Base-by-base conservation (phyloP, 2,888 invertebrate genomes). In the Amphipoea oculea region DNA sequence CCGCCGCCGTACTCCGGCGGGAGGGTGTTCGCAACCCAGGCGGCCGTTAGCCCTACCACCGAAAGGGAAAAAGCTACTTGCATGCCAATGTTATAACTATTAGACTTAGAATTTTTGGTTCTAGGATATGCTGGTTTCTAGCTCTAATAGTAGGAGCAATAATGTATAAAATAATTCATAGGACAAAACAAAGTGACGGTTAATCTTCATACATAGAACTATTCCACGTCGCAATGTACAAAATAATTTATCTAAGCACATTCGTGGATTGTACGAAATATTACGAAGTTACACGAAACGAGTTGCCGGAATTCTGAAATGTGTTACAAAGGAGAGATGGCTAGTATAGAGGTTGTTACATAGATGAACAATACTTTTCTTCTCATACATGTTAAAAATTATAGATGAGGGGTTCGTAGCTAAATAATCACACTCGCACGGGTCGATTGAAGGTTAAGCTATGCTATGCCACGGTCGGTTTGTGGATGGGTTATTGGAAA, bases 231-330 rank as follows among this genome's bases (percentile, higher is more conserved):
- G 48, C 70, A 81, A 67, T 54, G 29, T 68, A 76, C 40, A 20
- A 72, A 81, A 67, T 77, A 79, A 84, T 84, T 81, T 78, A 78
- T 70, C 23, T 40, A 65, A 86, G 73, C 75, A 77, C 54, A 73
- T 78, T 80, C 51, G 54, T 29, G 70, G 20, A 73, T 60, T 78
- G 69, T 70, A 63, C 69, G 66, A n/a, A 71, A 75, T 76, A 72
- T 79, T 62, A 73, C 42, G 69, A 77, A 70, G 73, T 67, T 85
- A 77, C 68, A 48, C 36, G 23, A 57, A 63, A 82, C 36, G 76
- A 72, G 67, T 68, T 85, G 75, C 51, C n/a, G 70, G 36, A 78
- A 80, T 78, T 77, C 69, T 78, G 84, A 79, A 74, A 79, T 83
- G 75, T 78, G 40, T 60, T 81, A 73, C 82, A 51, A 40, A 5